Evolutionary conservation across 2,797 vertebrate species (phyloP).

Genomic region (Numenius phaeopus): DNA sequence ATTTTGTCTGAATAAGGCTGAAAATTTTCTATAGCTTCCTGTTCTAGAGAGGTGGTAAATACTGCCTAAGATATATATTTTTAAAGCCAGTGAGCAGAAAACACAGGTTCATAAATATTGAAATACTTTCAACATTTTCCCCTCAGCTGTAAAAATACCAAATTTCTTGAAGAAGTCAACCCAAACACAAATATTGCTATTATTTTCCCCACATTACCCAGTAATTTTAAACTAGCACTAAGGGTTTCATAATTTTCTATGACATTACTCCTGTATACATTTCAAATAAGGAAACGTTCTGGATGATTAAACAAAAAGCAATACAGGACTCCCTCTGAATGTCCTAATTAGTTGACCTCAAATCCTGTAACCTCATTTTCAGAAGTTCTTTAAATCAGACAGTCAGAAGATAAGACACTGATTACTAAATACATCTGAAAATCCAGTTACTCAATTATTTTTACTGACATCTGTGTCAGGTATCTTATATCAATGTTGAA

Average conservation of each 20-base stretch:
- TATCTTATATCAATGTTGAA: not conserved
- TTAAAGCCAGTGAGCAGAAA: not conserved
- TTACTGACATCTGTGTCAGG: not conserved
- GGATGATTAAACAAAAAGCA: not conserved
- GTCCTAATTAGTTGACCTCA: not conserved
- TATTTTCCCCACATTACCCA: not conserved
- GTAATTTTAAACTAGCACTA: not conserved
- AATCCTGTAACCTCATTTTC: not conserved
- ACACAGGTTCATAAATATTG: not conserved
- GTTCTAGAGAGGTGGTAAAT: not conserved
- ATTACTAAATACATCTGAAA: not conserved
- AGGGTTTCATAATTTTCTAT: not conserved
- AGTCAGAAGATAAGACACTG: not conserved
- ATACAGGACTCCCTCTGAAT: not conserved
- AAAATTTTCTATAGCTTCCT: not conserved
- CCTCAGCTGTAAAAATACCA: not conserved
- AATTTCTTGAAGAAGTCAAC: not conserved
- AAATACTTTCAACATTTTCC: not conserved
- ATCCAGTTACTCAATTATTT: not conserved
- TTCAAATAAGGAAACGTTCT: not conserved
- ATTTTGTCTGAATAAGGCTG: not conserved
- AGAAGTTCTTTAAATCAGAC: not conserved
- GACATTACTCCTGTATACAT: not conserved
- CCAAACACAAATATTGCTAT: not conserved
- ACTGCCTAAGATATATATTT: not conserved